Evolutionary conservation across 2,113 vertebrate species (phyloP).

Genomic region (Urocitellus parryii): DNA sequence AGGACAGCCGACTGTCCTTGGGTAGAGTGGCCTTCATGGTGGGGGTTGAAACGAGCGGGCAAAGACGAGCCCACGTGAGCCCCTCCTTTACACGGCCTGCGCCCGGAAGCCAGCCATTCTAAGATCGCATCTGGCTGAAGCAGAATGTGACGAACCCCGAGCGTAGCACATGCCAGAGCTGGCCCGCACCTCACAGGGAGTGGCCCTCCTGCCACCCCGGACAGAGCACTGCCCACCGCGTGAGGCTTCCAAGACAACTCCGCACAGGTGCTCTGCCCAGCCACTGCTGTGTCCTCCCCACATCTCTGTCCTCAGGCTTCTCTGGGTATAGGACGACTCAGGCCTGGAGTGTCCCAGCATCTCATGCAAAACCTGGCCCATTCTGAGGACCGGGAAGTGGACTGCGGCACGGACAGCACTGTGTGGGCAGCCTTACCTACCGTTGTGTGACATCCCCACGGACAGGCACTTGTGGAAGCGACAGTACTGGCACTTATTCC

Average conservation of each 20-base stretch:
- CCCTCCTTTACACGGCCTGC: too few species aligned
- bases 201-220: too few species aligned
- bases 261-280: background rate
- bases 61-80: too few species aligned
- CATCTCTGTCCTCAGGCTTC: fast-evolving
- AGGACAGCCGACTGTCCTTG: fast-evolving
- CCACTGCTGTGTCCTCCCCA: too few species aligned
- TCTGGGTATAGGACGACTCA: fast-evolving
- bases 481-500: constrained; percentile 99
- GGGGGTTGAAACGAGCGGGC: too few species aligned
- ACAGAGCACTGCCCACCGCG: background rate
- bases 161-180: fast-evolving
- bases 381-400: fast-evolving
- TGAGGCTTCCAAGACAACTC: fast-evolving
- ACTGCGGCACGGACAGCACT: fast-evolving
- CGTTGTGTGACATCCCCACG: constrained; percentile 99
- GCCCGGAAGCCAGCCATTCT: background rate
- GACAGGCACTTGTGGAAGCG: constrained; percentile 99
- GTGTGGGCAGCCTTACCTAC: constrained; percentile 87
- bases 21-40: too few species aligned
- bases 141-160: too few species aligned
- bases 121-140: background rate
- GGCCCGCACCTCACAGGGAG: too few species aligned
- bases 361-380: fast-evolving
- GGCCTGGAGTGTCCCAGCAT: fast-evolving